A percentile compares a stretch with the other conserved stretches of the same genome.
Evolutionary conservation across 1,140 invertebrate species (phyloP).

Genomic region (Drepana arcuata): DNA sequence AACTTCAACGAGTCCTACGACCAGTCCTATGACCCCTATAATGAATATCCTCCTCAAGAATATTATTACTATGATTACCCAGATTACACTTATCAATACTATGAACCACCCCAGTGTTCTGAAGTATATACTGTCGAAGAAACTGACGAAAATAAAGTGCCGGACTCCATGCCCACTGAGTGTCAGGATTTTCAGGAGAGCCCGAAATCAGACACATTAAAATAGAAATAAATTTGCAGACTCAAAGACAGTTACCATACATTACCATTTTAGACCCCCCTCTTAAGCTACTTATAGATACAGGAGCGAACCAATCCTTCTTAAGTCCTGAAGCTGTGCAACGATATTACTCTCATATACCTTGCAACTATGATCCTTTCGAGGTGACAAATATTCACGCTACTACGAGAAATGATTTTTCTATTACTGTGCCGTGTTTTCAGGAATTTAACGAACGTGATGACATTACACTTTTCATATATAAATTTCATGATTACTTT

Average conservation of each 20-base stretch:
- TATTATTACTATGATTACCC: too few relatives aligned
- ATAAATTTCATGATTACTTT: constrained; percentile 10
- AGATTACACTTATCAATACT: too few relatives aligned
- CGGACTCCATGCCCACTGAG: too few relatives aligned
- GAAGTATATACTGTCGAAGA: too few relatives aligned
- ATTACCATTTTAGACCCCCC: constrained; percentile 8
- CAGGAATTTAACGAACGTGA: not conserved
- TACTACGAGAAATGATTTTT: constrained; percentile 11
- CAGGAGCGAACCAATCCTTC: constrained; percentile 5
- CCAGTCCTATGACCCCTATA: too few relatives aligned
- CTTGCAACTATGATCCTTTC: constrained; percentile 11
- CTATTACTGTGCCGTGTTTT: constrained; percentile 13
- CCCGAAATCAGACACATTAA: not conserved
- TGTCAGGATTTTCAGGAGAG: constrained; percentile 8
- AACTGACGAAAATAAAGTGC: too few relatives aligned
- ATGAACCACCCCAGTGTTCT: too few relatives aligned
- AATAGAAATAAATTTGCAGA: constrained; percentile 13
- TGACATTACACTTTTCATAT: constrained; percentile 8
- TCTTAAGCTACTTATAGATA: constrained; percentile 8
- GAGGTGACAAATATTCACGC: constrained; percentile 12
- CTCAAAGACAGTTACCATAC: constrained; percentile 8
- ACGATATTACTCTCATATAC: constrained; percentile 3
- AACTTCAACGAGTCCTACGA: constrained; percentile 11
- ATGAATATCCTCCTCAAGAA: too few relatives aligned
- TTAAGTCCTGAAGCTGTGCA: constrained; percentile 4